phyloP scores from a whole-genome alignment of 2,113 vertebrate species.

The Neotragus pygmaeus region DNA sequence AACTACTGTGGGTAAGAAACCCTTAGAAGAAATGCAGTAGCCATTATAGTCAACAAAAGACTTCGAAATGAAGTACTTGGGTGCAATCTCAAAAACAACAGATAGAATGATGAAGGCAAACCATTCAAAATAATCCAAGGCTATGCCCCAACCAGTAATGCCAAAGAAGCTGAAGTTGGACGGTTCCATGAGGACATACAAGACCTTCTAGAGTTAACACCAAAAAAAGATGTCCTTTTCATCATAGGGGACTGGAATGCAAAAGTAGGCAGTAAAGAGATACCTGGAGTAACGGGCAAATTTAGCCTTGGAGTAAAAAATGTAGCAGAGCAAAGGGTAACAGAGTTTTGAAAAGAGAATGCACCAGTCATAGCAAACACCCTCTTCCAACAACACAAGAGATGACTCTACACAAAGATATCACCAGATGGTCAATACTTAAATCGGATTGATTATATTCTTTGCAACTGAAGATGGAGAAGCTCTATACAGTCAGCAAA shows the following conservation, averaged over 20 bases:
- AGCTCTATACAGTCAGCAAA: neutral
- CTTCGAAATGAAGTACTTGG: neutral
- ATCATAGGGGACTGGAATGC: neutral
- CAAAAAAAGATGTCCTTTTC: neutral
- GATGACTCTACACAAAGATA: neutral
- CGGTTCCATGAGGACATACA: neutral
- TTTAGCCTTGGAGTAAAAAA: neutral
- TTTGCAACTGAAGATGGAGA: neutral
- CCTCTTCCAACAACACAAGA: neutral
- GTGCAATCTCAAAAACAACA: neutral
- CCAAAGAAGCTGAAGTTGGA: neutral
- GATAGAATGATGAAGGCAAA: neutral
- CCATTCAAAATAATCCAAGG: neutral
- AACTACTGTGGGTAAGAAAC: neutral
- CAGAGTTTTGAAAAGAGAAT: neutral
- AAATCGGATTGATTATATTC: neutral
- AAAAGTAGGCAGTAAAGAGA: neutral
- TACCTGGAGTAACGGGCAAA: neutral
- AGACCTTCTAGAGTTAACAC: neutral
- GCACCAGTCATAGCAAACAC: neutral
- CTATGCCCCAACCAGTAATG: neutral
- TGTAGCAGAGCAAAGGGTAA: neutral
- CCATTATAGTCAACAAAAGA: neutral
- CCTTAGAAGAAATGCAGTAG: neutral
- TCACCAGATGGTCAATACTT: neutral